Percentiles rank a stretch among this genome's conserved stretches.
Conservation (phyloP, 2,888 invertebrate species). For the Mythimna lalbum region DNA sequence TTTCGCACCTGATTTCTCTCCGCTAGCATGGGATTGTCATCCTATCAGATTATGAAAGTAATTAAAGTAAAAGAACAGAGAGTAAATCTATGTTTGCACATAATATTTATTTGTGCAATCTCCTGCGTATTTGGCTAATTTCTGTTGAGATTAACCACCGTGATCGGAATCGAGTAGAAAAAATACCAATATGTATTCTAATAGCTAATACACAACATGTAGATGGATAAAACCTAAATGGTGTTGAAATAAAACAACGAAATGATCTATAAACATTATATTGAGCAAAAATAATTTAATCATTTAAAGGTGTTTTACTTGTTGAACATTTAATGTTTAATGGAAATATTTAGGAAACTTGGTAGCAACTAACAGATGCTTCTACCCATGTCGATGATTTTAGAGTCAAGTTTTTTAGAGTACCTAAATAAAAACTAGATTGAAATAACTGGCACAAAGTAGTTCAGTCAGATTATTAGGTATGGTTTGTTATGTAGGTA, state of each 20-base stretch:
- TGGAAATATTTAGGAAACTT: slow-evolving; percentile 18
- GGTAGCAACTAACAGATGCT: slow-evolving; percentile 35
- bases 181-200: too few species aligned
- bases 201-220: slow-evolving; percentile 36
- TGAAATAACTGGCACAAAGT: background rate
- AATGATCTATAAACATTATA: slow-evolving; percentile 60
- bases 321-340: slow-evolving; percentile 29
- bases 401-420: background rate
- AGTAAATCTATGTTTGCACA: too few species aligned
- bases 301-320: slow-evolving; percentile 33
- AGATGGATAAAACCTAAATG: background rate
- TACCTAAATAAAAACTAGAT: too few species aligned
- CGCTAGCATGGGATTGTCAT: too few species aligned
- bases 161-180: too few species aligned
- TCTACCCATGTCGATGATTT: background rate
- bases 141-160: too few species aligned
- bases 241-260: slow-evolving; percentile 46
- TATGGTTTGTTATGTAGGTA: too few species aligned
- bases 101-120: too few species aligned
- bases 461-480: background rate
- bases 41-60: too few species aligned
- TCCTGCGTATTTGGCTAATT: too few species aligned
- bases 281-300: slow-evolving; percentile 67
- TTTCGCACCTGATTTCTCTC: too few species aligned
- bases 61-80: too few species aligned